Conservation (phyloP, 2,797 vertebrate genomes). For the Aythya fuligula region DNA sequence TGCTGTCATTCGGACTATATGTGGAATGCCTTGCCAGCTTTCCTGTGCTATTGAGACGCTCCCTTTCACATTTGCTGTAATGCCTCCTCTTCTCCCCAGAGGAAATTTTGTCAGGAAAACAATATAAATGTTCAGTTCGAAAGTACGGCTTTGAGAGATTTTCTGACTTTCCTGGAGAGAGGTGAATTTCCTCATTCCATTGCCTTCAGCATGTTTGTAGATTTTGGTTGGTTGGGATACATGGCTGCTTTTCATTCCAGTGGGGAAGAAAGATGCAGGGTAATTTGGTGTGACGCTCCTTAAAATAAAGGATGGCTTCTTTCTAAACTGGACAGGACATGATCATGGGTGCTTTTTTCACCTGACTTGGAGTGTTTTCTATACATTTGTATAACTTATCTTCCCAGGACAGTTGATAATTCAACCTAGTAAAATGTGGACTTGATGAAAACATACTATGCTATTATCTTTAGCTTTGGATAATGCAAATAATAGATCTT, state of each 20-base stretch:
- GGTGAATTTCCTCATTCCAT: not conserved
- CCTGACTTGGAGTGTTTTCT: not conserved
- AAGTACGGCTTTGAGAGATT: not conserved
- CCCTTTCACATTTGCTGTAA: not conserved
- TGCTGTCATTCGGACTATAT: not conserved
- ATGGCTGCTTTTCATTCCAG: not conserved
- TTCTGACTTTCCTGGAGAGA: not conserved
- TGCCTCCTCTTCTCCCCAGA: not conserved
- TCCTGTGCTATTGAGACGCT: not conserved
- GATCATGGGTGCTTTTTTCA: not conserved
- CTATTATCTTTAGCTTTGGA: not conserved
- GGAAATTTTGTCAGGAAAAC: not conserved
- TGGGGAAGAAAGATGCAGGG: not conserved
- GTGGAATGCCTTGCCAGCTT: not conserved
- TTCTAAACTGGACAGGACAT: not conserved
- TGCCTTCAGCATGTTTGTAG: not conserved
- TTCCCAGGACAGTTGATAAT: not conserved
- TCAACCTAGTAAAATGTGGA: not conserved
- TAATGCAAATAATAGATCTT: not conserved
- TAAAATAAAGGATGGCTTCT: not conserved
- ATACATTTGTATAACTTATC: not conserved
- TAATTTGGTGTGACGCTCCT: not conserved
- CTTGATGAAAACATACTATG: not conserved
- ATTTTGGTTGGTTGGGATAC: not conserved
- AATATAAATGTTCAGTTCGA: not conserved